These are phyloP conservation scores for Centruroides sculpturatus DNA, from an alignment of 1,140 invertebrate species.

Conservation along the genomic window DNA sequence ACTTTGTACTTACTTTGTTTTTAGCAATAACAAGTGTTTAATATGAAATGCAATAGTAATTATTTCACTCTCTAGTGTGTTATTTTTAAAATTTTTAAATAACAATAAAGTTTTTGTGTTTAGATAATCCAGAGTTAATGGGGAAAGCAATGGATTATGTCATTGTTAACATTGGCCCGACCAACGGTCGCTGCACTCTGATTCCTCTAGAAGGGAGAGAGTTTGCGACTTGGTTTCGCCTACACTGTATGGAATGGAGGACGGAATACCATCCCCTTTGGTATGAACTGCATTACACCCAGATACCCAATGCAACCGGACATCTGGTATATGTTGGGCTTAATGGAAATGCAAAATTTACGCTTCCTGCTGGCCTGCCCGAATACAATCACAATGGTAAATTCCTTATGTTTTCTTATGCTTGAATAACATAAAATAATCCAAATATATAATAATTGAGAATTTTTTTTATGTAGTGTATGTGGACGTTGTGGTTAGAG, in stretches of 20 bases:
- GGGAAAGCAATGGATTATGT: conserved; percentile 8
- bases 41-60: neutral
- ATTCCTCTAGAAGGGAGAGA: conserved; percentile 6
- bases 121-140: neutral
- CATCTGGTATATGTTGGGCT: conserved; percentile 12
- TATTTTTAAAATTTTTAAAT: neutral
- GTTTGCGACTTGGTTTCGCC: conserved; percentile 1
- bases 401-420: neutral
- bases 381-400: conserved; percentile 10
- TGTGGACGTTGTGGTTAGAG: conserved; percentile 7
- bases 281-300: conserved; percentile 10
- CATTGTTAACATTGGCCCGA: conserved; percentile 4
- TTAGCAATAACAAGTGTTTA: too few species aligned
- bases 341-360: conserved; percentile 9
- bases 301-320: neutral
- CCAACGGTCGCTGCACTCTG: conserved; percentile 11
- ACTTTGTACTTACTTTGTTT: too few species aligned
- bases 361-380: conserved; percentile 2
- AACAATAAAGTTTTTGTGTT: neutral
- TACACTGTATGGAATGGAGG: conserved; percentile 13
- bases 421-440: neutral
- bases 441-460: neutral
- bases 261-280: conserved; percentile 1
- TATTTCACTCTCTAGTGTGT: neutral
- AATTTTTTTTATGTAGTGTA: conserved; percentile 5